Conservation (phyloP, 2,797 vertebrate species). For the Acrossocheilus wenchowensis region DNA sequence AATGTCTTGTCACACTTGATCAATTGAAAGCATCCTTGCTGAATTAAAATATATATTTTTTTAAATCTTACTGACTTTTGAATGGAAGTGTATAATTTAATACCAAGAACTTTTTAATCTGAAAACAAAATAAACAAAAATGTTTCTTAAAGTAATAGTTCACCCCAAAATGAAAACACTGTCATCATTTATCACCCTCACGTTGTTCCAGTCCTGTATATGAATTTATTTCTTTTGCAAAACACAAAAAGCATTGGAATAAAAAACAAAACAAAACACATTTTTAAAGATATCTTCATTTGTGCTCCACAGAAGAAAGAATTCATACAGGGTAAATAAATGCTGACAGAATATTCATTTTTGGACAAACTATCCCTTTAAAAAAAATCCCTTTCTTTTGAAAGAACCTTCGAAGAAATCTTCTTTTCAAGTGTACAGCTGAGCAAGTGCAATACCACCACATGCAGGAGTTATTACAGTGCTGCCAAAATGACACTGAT, state of each 20-base stretch:
- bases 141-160: background rate
- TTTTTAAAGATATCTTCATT: background rate
- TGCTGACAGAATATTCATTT: background rate
- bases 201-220: background rate
- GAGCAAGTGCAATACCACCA: background rate
- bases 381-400: too few relatives aligned
- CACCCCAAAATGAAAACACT: background rate
- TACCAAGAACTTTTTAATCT: background rate
- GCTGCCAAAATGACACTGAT: background rate
- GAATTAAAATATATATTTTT: background rate
- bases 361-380: background rate
- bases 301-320: background rate
- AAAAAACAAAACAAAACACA: too few relatives aligned
- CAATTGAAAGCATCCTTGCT: background rate
- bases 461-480: background rate
- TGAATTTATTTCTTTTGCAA: background rate
- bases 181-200: background rate
- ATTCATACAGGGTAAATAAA: background rate
- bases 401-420: background rate
- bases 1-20: background rate
- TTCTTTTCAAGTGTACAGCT: background rate
- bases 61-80: background rate
- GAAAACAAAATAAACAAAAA: background rate
- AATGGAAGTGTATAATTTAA: background rate
- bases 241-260: background rate